Evolutionary conservation across 2,888 invertebrate species (phyloP), one percentile per base, ranked within the genome.

Genomic region (Trissoscelio sp.): DNA sequence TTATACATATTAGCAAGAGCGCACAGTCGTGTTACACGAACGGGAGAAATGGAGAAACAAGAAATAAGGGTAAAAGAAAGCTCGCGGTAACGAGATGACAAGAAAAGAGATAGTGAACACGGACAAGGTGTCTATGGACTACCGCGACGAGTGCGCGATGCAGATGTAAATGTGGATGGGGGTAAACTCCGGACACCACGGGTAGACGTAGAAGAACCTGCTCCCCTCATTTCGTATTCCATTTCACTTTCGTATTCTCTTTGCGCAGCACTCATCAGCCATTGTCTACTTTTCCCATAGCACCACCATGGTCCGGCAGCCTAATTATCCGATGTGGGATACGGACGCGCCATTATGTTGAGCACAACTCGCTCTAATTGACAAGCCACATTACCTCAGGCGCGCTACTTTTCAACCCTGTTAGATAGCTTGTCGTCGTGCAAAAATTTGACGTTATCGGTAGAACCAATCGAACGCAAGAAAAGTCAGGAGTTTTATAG

Each of bases 201-300:
- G 44, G 62, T 83, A 79, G 74, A 83, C 82, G 84, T 75, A 86
- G 81, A 86, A 86, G 85, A 86, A 84, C 83, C 70, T 78, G 81
- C 77, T 84, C 85, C 87, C 87, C 87, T 90, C 90, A 89, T 90
- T 88, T 83, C 86, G 88, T 90, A 90, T 90, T 90, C 90, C 87
- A 89, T 90, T 90, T 90, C 87, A 86, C 87, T 89, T 86, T 85
- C 85, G 86, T 85, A 89, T 90, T 90, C 89, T 86, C 89, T 90
- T 89, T 90, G 85, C 82, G 78, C 80, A 78, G 80, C 83, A 73
- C 83, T 88, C 87, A 84, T 86, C 86, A 86, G 84, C 87, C 88
- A 89, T 90, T 90, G 90, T 90, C 88, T 88, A 87, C 86, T 88
- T 87, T 88, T 86, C 85, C 86, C 86, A 84, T 85, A 83, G 72